Conservation (phyloP, 2,113 vertebrate genomes). For the Garra rufa region DNA sequence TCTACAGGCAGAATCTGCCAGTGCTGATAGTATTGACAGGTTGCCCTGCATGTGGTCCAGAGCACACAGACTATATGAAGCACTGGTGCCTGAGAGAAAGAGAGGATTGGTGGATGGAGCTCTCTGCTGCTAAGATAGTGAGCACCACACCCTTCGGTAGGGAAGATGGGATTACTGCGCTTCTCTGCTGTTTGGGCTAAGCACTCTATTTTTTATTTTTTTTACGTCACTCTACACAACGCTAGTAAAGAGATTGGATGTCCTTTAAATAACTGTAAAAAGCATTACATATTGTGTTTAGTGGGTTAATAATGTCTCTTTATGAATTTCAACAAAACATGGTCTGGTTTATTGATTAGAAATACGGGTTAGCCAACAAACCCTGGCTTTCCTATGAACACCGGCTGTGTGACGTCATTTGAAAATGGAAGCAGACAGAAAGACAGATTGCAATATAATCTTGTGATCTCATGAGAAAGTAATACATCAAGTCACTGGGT, state of each 20-base stretch:
- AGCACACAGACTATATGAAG: slow-evolving; percentile 42
- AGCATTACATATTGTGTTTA: background rate
- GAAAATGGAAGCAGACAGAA: background rate
- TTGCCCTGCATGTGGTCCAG: slow-evolving; percentile 49
- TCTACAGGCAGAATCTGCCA: slow-evolving; percentile 50
- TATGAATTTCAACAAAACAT: background rate
- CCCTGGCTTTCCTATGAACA: background rate
- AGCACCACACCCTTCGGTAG: slow-evolving; percentile 2
- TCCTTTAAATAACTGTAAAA: background rate
- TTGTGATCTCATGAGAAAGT: too few species aligned
- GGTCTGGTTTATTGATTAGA: background rate
- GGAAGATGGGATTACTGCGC: slow-evolving; percentile 26
- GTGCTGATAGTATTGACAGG: slow-evolving; percentile 60
- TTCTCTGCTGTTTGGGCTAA: slow-evolving; percentile 9
- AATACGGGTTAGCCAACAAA: background rate
- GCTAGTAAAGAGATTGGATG: background rate
- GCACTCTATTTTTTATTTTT: background rate
- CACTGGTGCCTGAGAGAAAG: slow-evolving; percentile 43
- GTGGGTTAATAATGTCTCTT: background rate
- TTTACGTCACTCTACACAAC: background rate
- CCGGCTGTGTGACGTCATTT: background rate
- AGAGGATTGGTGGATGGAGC: slow-evolving; percentile 36
- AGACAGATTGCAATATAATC: too few species aligned
- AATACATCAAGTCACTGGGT: background rate
- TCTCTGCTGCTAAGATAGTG: slow-evolving; percentile 14